Conservation (phyloP, 1,140 invertebrate species). For the Pogonomyrmex californicus region DNA sequence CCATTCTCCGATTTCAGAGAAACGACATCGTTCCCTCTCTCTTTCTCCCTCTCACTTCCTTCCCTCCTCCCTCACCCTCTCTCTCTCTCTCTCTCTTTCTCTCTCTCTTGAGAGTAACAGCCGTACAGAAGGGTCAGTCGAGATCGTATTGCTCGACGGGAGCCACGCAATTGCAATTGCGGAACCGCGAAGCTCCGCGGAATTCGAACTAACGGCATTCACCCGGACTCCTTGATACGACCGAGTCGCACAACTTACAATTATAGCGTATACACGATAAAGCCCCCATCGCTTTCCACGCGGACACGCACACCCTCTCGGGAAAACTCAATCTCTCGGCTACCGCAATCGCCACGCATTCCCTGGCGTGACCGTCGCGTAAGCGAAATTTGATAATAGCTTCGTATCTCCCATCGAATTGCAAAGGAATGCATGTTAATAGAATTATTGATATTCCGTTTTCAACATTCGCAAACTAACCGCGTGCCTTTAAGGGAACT, state of each 20-base stretch:
- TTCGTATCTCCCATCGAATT: background rate
- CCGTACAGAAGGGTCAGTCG: slow-evolving; percentile 30
- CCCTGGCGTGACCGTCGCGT: slow-evolving; percentile 6
- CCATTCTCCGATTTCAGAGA: slow-evolving; percentile 16
- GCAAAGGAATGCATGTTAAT: slow-evolving; percentile 21
- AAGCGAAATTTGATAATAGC: slow-evolving; percentile 51
- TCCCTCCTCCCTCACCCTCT: no score
- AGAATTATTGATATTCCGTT: slow-evolving; percentile 12
- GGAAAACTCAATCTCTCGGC: slow-evolving; percentile 50
- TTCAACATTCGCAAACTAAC: background rate
- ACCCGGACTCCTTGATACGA: slow-evolving; percentile 61
- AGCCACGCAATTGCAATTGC: slow-evolving; percentile 71
- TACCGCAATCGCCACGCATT: slow-evolving; percentile 47
- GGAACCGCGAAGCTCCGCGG: slow-evolving; percentile 73
- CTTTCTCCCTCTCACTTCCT: no score
- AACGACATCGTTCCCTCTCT: background rate
- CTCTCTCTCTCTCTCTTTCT: background rate
- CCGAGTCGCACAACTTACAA: slow-evolving; percentile 63
- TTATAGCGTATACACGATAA: slow-evolving; percentile 52
- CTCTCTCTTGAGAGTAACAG: slow-evolving; percentile 21
- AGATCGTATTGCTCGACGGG: slow-evolving; percentile 50
- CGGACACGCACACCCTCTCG: slow-evolving; percentile 12
- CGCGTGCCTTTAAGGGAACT: no score
- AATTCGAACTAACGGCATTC: slow-evolving; percentile 81
- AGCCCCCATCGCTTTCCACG: slow-evolving; percentile 20